phyloP scores from a whole-genome alignment of 2,888 invertebrate genomes.

The Leptinotarsa rubiginosa region DNA sequence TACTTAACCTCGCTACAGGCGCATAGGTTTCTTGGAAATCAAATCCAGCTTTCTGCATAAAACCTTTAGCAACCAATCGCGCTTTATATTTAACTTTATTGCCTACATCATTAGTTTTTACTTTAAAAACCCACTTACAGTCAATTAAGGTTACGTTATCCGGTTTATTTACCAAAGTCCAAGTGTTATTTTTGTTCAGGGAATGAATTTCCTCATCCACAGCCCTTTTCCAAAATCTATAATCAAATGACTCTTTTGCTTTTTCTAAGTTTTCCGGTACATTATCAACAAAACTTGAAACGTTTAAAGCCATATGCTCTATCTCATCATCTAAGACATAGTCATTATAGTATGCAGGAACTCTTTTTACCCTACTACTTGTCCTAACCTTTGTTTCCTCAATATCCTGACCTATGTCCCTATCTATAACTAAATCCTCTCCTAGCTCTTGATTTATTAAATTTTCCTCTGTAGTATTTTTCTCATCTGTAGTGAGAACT shows the following conservation, averaged over 20 bases:
- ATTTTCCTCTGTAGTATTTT: conserved; percentile 24
- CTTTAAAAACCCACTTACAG: conserved; percentile 40
- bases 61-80: too few relatives aligned
- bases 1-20: too few relatives aligned
- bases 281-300: too few relatives aligned
- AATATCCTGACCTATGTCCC: conserved; percentile 17
- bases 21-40: too few relatives aligned
- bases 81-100: neutral
- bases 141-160: conserved; percentile 34
- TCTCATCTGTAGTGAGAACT: conserved; percentile 19
- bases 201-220: conserved; percentile 7
- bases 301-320: too few relatives aligned
- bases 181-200: conserved; percentile 34
- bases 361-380: conserved; percentile 18
- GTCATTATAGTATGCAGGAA: conserved; percentile 16
- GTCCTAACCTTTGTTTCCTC: conserved; percentile 26
- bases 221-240: too few relatives aligned
- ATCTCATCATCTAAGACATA: neutral
- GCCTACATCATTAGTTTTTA: conserved; percentile 33
- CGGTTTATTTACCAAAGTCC: conserved; percentile 40
- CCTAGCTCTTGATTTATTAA: conserved; percentile 19
- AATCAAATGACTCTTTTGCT: too few relatives aligned
- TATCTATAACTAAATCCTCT: conserved; percentile 22
- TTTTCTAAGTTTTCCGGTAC: too few relatives aligned
- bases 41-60: too few relatives aligned